Evolutionary conservation across 2,113 vertebrate genomes (phyloP), one percentile per base, ranked within the genome.

Genomic region (Eurypyga helias): DNA sequence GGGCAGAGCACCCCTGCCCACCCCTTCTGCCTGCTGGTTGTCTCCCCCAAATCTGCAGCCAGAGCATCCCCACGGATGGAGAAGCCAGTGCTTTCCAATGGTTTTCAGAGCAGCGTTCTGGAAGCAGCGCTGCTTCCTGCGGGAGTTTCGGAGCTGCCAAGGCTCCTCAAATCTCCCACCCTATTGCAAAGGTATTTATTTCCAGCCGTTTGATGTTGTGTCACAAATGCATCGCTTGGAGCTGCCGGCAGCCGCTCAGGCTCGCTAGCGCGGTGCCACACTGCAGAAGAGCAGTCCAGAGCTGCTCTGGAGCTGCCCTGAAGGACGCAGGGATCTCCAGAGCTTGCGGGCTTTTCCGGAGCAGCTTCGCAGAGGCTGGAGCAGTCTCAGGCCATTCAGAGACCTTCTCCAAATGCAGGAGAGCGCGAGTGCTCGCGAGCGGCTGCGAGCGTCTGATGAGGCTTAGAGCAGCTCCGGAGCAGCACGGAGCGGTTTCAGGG

Each of bases 101-200:
- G 13, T 1, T 6, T 8, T 49, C 2, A 9, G 16, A 52, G 34
- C 41, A 38, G 66, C 0, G 0, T 19, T 55, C 18, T 10, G 1
- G 61, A 21, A 62, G 29, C 33, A 34, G 67, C 41, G 45, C 24
- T 14, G 55, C 28, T 23, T 45, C 43, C 69, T 43, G 0, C 0
- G 31, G 75, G 75, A 45, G 23, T 15, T 60, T 15, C 21, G 58
- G 82, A 48, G 70, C n/a, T 36, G 12, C 3, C 2, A 45, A 20
- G 76, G 70, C 52, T n/a, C 83, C 34, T 2, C 23, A 13, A 6
- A 45, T 19, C 54, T 45, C 48, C 6, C 60, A 65, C 41, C 18
- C 31, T 13, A 13, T 9, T 17, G 25, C 7, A 90, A 70, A 46
- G 8, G 3, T 1, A 23, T 75, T 64, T 38, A 21, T 51, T 62